phyloP scores from a whole-genome alignment of 2,797 vertebrate species.

The Aotus griseimembra region DNA sequence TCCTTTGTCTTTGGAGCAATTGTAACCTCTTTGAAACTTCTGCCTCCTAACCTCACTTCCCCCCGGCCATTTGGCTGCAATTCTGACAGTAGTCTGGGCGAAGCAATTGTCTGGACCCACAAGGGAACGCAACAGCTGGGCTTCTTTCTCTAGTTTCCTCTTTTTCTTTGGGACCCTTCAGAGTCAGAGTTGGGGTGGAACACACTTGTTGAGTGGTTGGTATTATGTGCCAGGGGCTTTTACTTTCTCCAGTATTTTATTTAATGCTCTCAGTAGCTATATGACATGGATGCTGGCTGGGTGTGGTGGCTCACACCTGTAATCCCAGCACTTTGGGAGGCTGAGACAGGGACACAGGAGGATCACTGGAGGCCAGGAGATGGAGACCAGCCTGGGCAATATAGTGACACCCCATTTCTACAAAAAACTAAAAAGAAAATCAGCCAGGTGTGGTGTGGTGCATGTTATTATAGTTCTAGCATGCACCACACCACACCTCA shows the following conservation, averaged over 20 bases:
- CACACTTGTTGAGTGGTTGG: neutral
- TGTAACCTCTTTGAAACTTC: neutral
- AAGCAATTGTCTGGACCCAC: neutral
- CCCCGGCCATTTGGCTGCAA: neutral
- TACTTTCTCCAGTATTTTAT: neutral
- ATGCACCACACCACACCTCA: neutral
- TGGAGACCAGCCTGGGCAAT: neutral
- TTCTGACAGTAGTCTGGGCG: neutral
- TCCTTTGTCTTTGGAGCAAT: constrained; percentile 38
- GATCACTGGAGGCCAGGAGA: neutral
- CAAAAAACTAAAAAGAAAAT: neutral
- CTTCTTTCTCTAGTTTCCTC: neutral
- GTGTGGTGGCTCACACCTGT: neutral
- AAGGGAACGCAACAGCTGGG: neutral
- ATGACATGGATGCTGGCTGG: neutral
- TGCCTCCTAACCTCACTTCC: constrained; percentile 29
- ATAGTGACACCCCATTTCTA: neutral
- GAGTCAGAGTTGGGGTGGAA: neutral
- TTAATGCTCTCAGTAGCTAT: neutral
- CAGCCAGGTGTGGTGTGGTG: neutral
- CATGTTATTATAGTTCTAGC: neutral
- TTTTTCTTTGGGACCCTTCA: neutral
- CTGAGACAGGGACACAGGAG: neutral
- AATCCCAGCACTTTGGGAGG: neutral
- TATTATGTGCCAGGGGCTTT: neutral